phyloP scores from a whole-genome alignment of 2,888 invertebrate genomes.

The Orthosia cruda region DNA sequence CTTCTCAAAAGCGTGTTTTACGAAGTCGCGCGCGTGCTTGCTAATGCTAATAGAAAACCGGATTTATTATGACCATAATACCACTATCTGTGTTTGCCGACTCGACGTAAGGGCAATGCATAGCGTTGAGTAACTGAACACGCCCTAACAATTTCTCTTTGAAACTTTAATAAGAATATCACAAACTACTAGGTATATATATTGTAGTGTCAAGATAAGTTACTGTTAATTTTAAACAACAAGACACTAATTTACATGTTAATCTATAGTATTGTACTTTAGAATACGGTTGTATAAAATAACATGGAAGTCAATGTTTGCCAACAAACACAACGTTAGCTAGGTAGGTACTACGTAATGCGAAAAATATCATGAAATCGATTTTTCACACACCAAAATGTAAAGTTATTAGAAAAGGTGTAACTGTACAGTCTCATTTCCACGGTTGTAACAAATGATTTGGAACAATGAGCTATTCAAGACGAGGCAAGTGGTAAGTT shows the following conservation, averaged over 20 bases:
- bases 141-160: conserved; percentile 39
- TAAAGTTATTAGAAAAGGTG: conserved; percentile 31
- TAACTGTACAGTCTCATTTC: conserved; percentile 49
- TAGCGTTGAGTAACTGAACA: conserved; percentile 45
- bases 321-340: conserved; percentile 9
- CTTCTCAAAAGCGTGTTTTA: conserved; percentile 69
- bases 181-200: conserved; percentile 13
- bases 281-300: background rate
- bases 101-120: conserved; percentile 52
- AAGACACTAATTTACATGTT: conserved; percentile 7
- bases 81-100: conserved; percentile 60
- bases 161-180: conserved; percentile 6
- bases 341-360: conserved; percentile 23
- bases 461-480: conserved; percentile 61
- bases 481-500: conserved; percentile 58
- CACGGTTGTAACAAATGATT: conserved; percentile 51
- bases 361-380: conserved; percentile 43
- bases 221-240: conserved; percentile 13
- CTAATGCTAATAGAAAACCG: conserved; percentile 70
- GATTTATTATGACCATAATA: conserved; percentile 66
- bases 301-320: conserved; percentile 4
- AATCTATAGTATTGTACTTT: background rate
- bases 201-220: background rate
- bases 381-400: conserved; percentile 44
- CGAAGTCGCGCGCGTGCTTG: conserved; percentile 67